A percentile compares a stretch with the other conserved stretches of the same genome.
phyloP scores from a whole-genome alignment of 1,140 invertebrate species.

The Cotesia vestalis region DNA sequence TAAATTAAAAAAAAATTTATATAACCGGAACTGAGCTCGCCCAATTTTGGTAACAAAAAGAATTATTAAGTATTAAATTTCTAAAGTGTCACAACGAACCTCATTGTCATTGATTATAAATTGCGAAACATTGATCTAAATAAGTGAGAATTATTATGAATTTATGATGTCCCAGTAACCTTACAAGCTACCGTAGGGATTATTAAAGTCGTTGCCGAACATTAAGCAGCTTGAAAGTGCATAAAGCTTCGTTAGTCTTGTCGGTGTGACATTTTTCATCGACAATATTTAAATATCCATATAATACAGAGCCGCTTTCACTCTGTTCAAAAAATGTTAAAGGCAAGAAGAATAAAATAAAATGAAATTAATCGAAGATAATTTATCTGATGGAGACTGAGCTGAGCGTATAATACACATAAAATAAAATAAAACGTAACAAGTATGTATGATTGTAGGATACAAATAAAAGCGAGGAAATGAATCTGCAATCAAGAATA shows the following conservation, averaged over 20 bases:
- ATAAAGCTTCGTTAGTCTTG: constrained; percentile 14
- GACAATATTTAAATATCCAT: background rate
- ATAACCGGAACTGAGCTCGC: too few species aligned
- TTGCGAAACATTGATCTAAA: constrained; percentile 3
- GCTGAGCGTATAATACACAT: background rate
- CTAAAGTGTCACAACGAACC: constrained; percentile 9
- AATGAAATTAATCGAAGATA: constrained; percentile 19
- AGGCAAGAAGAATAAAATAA: background rate
- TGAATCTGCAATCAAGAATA: constrained; percentile 20
- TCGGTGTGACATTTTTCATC: constrained; percentile 7
- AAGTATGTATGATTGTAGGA: background rate
- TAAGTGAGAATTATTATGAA: background rate
- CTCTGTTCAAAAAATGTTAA: constrained; percentile 10
- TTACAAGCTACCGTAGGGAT: constrained; percentile 1
- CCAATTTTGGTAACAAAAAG: too few species aligned
- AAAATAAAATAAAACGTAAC: background rate
- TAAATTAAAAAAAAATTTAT: too few species aligned
- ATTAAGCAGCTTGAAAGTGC: background rate
- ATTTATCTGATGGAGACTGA: background rate
- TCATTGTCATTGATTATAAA: constrained; percentile 24
- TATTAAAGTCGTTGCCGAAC: background rate
- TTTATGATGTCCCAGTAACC: constrained; percentile 14
- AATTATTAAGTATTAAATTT: too few species aligned
- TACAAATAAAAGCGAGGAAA: background rate
- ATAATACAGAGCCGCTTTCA: background rate